Percentiles rank a stretch among this genome's conserved stretches.
Evolutionary conservation across 2,888 invertebrate genomes (phyloP).

Genomic region (Pseudeuparius sepicola): DNA sequence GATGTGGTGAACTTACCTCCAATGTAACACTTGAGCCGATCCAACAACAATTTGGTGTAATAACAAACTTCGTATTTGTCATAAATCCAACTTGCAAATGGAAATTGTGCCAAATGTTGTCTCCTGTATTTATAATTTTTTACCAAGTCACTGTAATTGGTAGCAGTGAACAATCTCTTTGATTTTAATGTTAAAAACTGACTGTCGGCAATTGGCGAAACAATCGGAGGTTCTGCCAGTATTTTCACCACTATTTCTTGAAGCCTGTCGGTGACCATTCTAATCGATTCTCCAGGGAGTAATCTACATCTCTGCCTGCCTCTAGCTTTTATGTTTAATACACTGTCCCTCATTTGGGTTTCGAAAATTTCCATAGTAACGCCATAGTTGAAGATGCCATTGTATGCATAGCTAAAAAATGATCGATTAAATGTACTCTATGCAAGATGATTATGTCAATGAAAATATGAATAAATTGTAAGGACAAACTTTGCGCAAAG

Average conservation of each 20-base stretch:
- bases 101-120: slow-evolving; percentile 35
- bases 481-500: slow-evolving; percentile 39
- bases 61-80: slow-evolving; percentile 35
- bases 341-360: slow-evolving; percentile 47
- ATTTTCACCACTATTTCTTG: slow-evolving; percentile 54
- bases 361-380: slow-evolving; percentile 60
- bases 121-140: slow-evolving; percentile 34
- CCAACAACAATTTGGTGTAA: slow-evolving; percentile 30
- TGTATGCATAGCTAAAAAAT: slow-evolving; percentile 15
- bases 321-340: slow-evolving; percentile 53
- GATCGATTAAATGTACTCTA: slow-evolving; percentile 10
- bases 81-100: slow-evolving; percentile 34
- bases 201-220: slow-evolving; percentile 43
- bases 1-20: slow-evolving; percentile 29
- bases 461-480: slow-evolving; percentile 4
- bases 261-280: slow-evolving; percentile 35
- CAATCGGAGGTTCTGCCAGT: slow-evolving; percentile 54
- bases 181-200: slow-evolving; percentile 41
- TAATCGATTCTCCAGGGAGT: slow-evolving; percentile 35
- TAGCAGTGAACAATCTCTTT: slow-evolving; percentile 33
- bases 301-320: slow-evolving; percentile 67
- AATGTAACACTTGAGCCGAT: slow-evolving; percentile 29
- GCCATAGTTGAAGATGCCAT: slow-evolving; percentile 39
- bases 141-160: slow-evolving; percentile 28
- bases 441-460: not conserved